These are phyloP conservation scores for Trematomus bernacchii DNA, from an alignment of 2,797 vertebrate genomes.

Conservation along the genomic window DNA sequence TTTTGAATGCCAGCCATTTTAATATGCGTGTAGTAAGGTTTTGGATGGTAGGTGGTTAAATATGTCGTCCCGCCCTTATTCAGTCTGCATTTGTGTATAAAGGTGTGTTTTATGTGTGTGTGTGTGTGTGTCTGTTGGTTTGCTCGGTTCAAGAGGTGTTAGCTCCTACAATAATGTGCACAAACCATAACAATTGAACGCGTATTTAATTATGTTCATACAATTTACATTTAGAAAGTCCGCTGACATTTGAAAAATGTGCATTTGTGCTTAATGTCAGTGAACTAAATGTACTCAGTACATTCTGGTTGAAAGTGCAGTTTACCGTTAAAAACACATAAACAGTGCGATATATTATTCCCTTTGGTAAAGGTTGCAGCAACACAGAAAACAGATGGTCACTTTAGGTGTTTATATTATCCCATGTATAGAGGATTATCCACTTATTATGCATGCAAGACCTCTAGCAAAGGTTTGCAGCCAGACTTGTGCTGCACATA, in stretches of 20 bases:
- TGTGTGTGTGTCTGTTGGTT: not conserved
- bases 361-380: constrained; percentile 22
- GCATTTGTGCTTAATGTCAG: not conserved
- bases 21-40: constrained; percentile 9
- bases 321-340: not conserved
- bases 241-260: too few relatives aligned
- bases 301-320: not conserved
- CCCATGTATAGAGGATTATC: constrained; percentile 20
- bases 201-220: too few relatives aligned
- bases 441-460: constrained; percentile 47
- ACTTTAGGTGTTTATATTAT: constrained; percentile 27
- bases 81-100: constrained; percentile 20
- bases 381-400: constrained; percentile 29
- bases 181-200: not conserved
- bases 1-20: constrained; percentile 7
- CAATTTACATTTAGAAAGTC: not conserved
- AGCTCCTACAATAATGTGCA: not conserved
- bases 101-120: not conserved
- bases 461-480: constrained; percentile 32
- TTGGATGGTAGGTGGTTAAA: constrained; percentile 18
- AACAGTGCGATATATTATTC: not conserved
- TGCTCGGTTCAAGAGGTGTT: not conserved
- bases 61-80: constrained; percentile 8
- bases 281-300: not conserved
- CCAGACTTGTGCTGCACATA: constrained; percentile 44